Conservation (phyloP, 2,888 invertebrate species). For the Siphonodentalium dalli region DNA sequence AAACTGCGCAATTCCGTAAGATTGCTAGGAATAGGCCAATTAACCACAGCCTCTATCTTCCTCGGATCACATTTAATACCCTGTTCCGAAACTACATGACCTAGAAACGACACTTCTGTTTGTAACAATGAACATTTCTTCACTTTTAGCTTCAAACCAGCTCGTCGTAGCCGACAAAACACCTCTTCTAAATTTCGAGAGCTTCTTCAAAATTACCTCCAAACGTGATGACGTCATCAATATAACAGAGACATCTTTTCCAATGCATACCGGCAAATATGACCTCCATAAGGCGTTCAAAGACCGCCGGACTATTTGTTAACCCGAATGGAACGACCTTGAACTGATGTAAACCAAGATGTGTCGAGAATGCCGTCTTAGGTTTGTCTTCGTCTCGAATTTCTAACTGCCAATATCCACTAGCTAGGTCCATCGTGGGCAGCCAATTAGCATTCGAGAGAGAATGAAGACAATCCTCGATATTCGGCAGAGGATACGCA, state of each 20-base stretch:
- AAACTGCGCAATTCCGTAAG: constrained; percentile 2
- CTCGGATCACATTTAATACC: constrained; percentile 4
- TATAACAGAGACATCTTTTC: constrained; percentile 10
- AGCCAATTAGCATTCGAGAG: no score
- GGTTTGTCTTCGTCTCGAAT: neutral
- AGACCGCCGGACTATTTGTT: constrained; percentile 9
- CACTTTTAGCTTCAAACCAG: constrained; percentile 7
- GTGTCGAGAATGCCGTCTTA: constrained; percentile 7
- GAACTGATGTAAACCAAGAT: constrained; percentile 4
- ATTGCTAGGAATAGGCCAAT: neutral
- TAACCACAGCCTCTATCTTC: neutral
- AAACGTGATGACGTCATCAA: constrained; percentile 16
- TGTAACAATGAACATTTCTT: constrained; percentile 8
- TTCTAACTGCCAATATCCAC: constrained; percentile 3
- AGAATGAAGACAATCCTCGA: no score
- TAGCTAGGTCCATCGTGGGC: no score
- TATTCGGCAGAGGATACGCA: no score
- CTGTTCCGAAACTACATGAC: constrained; percentile 1
- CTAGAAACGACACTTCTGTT: constrained; percentile 1
- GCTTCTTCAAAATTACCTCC: neutral
- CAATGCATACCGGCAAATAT: constrained; percentile 5
- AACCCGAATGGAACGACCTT: constrained; percentile 15
- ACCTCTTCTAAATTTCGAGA: constrained; percentile 4
- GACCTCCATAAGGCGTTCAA: constrained; percentile 5
- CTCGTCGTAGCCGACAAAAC: constrained; percentile 2